A percentile compares a stretch with the other conserved stretches of the same genome.
Evolutionary conservation across 2,888 invertebrate genomes (phyloP).

Genomic region (Autographa gamma): DNA sequence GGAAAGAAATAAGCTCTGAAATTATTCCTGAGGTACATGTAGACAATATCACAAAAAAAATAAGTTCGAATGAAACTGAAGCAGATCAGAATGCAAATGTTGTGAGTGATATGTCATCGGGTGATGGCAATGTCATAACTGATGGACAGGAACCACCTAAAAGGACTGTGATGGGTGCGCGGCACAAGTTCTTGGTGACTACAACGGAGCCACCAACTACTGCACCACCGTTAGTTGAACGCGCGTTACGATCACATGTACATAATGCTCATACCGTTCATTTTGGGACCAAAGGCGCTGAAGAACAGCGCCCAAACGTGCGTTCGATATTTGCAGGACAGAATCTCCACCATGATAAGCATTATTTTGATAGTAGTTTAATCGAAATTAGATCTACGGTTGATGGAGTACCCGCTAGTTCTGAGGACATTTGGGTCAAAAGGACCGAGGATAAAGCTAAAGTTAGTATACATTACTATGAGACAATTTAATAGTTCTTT

Average conservation of each 20-base stretch:
- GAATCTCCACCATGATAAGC: conserved; percentile 92
- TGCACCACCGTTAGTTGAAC: conserved; percentile 80
- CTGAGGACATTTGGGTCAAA: conserved; percentile 93
- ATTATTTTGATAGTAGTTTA: conserved; percentile 94
- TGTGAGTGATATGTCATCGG: conserved; percentile 34
- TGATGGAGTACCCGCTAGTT: conserved; percentile 90
- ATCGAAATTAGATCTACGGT: conserved; percentile 94
- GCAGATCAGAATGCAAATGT: conserved; percentile 60
- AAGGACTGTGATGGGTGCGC: conserved; percentile 81
- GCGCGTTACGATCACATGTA: conserved; percentile 84
- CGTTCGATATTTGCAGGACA: conserved; percentile 89
- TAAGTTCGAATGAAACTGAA: conserved; percentile 46
- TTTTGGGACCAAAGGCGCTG: conserved; percentile 90
- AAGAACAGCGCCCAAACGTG: conserved; percentile 89
- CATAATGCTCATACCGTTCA: conserved; percentile 91
- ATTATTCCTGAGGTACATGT: conserved; percentile 58
- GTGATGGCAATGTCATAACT: conserved; percentile 32
- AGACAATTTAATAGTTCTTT: no score
- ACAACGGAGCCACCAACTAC: conserved; percentile 71
- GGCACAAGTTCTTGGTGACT: conserved; percentile 82
- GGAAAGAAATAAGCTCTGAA: conserved; percentile 60
- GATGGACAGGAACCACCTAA: conserved; percentile 78
- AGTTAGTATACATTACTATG: conserved; percentile 80
- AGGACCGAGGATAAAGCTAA: conserved; percentile 88
- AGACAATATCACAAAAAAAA: conserved; percentile 54